Conservation (phyloP, 2,888 invertebrate species). For the Drosophila lacicola region DNA sequence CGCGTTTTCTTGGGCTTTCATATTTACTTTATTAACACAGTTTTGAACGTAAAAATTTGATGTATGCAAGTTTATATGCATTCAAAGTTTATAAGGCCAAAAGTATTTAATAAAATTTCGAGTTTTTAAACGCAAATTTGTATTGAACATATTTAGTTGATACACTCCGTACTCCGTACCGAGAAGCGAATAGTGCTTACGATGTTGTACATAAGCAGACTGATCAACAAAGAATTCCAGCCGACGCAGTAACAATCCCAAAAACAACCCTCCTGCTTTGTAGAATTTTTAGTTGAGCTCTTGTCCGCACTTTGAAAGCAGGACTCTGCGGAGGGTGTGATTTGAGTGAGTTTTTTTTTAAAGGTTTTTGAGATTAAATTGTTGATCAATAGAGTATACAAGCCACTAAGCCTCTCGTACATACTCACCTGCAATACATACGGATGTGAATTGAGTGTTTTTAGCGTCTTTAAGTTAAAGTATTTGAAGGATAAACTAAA, state of each 20-base stretch:
- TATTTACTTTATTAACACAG: conserved; percentile 6
- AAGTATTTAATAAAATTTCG: neutral
- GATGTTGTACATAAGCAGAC: conserved; percentile 42
- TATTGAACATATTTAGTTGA: conserved; percentile 1
- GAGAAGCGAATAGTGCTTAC: conserved; percentile 20
- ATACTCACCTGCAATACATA: neutral
- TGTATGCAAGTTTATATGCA: neutral
- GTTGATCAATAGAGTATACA: too few species aligned
- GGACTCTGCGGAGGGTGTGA: conserved; percentile 1
- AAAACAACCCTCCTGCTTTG: conserved; percentile 31
- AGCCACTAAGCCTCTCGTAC: too few species aligned
- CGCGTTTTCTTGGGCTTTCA: conserved; percentile 33
- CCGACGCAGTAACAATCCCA: neutral
- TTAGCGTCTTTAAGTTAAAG: too few species aligned
- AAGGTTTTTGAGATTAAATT: neutral
- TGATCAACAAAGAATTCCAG: conserved; percentile 45
- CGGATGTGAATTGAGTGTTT: conserved; percentile 6
- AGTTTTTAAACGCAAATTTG: conserved; percentile 9
- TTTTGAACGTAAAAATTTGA: neutral
- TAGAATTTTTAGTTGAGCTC: conserved; percentile 25
- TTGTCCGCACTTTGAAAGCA: neutral
- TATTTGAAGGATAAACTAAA: too few species aligned
- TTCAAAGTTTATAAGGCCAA: neutral
- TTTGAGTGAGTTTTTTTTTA: conserved; percentile 30
- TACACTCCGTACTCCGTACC: neutral